These are phyloP conservation scores for Clivina fossor DNA, from an alignment of 2,888 invertebrate genomes.

Conservation along the genomic window DNA sequence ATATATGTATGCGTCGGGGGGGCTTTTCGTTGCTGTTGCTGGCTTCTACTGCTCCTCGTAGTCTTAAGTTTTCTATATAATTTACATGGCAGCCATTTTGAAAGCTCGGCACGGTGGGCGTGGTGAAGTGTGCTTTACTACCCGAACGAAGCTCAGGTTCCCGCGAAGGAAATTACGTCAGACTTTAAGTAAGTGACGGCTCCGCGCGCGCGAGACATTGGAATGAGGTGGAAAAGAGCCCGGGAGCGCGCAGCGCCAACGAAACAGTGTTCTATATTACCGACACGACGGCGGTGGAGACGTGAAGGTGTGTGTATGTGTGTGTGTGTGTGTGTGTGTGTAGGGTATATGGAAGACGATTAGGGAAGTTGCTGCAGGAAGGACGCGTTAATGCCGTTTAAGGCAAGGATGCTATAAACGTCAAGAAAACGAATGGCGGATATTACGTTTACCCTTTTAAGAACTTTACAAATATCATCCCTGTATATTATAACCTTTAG, in stretches of 20 bases:
- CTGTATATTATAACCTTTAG: no score
- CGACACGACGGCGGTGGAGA: background rate
- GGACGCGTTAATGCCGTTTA: no score
- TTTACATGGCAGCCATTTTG: conserved; percentile 56
- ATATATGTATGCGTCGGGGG: conserved; percentile 18
- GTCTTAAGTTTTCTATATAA: conserved; percentile 55
- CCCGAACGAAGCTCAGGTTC: conserved; percentile 43
- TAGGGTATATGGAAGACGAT: no score
- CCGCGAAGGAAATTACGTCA: conserved; percentile 52
- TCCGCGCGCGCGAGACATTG: background rate
- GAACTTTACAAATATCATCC: no score
- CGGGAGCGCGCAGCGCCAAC: background rate
- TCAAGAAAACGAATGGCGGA: no score
- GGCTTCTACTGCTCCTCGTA: conserved; percentile 45
- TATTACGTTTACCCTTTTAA: no score
- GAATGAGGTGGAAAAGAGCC: background rate
- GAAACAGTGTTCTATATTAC: no score
- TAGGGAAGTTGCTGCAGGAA: no score
- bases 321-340: conserved; percentile 4
- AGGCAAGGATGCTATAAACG: no score
- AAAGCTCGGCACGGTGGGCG: conserved; percentile 46
- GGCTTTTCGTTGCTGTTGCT: background rate
- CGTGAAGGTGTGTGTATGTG: conserved; percentile 4
- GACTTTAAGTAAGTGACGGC: conserved; percentile 52
- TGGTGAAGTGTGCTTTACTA: conserved; percentile 32